Evolutionary conservation across 2,888 invertebrate species (phyloP).

Genomic region (Scrobipalpa costella): DNA sequence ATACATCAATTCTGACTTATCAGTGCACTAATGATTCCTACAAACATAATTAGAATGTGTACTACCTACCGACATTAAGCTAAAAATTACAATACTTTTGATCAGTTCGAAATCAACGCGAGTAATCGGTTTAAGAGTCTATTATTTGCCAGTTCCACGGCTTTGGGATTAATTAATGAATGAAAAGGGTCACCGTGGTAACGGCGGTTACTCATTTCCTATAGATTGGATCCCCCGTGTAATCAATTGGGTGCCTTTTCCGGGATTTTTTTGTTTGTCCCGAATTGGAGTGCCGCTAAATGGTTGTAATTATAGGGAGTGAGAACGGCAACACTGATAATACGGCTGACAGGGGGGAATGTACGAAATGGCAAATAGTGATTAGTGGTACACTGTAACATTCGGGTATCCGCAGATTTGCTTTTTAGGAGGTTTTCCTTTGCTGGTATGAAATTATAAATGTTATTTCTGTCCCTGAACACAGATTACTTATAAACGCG

Average conservation of each 20-base stretch:
- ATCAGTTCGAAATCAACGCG: constrained; percentile 44
- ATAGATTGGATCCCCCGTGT: constrained; percentile 61
- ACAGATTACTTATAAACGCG: too few species aligned
- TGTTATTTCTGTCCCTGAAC: too few species aligned
- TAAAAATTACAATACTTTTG: background rate
- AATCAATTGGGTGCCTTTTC: constrained; percentile 49
- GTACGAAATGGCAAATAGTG: constrained; percentile 14
- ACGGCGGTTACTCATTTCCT: constrained; percentile 66
- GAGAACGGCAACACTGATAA: constrained; percentile 13
- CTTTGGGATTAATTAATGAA: constrained; percentile 73
- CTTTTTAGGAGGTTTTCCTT: too few species aligned
- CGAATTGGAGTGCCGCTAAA: constrained; percentile 26
- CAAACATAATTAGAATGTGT: too few species aligned
- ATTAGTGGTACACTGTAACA: constrained; percentile 12
- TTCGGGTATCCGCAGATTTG: background rate
- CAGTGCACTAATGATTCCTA: too few species aligned
- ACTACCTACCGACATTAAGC: too few species aligned
- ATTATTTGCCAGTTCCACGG: constrained; percentile 64
- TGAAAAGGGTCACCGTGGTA: constrained; percentile 69
- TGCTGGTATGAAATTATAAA: too few species aligned
- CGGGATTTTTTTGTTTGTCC: constrained; percentile 25
- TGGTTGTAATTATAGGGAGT: constrained; percentile 26
- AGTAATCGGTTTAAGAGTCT: constrained; percentile 68
- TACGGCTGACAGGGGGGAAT: background rate
- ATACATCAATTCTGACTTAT: too few species aligned